phyloP scores from a whole-genome alignment of 2,888 invertebrate species.

The Cyclophora albipunctata region DNA sequence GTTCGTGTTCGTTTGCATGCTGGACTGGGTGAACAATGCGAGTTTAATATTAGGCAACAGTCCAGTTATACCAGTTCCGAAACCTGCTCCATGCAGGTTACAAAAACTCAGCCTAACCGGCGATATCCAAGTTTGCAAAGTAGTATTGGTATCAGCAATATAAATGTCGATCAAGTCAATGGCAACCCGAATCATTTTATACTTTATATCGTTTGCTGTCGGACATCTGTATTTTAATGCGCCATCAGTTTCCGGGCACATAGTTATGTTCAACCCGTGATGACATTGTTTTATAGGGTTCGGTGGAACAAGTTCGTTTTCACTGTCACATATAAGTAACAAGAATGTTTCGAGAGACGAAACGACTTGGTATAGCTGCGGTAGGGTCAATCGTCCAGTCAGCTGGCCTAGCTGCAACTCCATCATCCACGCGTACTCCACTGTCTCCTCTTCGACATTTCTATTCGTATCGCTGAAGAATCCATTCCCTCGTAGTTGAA shows the following conservation, averaged over 20 bases:
- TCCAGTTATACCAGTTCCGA: constrained; percentile 91
- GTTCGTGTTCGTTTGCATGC: constrained; percentile 67
- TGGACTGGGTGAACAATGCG: constrained; percentile 80
- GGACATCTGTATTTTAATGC: constrained; percentile 85
- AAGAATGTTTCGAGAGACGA: constrained; percentile 92
- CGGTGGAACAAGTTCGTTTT: constrained; percentile 92
- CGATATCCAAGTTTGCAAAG: constrained; percentile 90
- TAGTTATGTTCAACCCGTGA: constrained; percentile 82
- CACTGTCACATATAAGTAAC: constrained; percentile 88
- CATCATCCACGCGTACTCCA: constrained; percentile 98
- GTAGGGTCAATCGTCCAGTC: constrained; percentile 91
- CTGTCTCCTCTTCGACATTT: constrained; percentile 92
- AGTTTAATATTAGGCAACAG: constrained; percentile 84
- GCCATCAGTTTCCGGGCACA: constrained; percentile 81
- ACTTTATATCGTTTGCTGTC: constrained; percentile 90
- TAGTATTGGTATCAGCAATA: constrained; percentile 91
- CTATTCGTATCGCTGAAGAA: constrained; percentile 96
- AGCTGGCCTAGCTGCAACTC: constrained; percentile 96
- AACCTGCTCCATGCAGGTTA: constrained; percentile 95
- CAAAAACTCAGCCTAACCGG: constrained; percentile 93
- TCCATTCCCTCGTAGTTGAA: constrained; percentile 94
- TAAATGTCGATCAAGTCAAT: constrained; percentile 93
- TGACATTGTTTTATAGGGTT: constrained; percentile 85
- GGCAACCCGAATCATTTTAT: constrained; percentile 92
- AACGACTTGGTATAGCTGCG: constrained; percentile 90